These are phyloP conservation scores for Oligia fasciuncula DNA, from an alignment of 2,888 invertebrate species.

Conservation along the genomic window DNA sequence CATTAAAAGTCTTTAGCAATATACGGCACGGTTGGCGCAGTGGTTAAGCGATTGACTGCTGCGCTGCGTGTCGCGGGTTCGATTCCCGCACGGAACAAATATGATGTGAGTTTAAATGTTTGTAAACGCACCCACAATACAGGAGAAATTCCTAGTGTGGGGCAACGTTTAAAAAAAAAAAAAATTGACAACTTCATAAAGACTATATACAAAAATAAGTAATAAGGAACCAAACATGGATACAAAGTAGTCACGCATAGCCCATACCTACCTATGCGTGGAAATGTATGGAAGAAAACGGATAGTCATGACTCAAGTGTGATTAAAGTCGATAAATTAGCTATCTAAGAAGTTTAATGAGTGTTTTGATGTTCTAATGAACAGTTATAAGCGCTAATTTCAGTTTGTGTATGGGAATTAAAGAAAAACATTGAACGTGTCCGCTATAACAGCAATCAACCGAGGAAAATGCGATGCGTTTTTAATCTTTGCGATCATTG, in stretches of 20 bases:
- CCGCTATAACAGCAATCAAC: conserved; percentile 1
- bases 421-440: conserved; percentile 29
- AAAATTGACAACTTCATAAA: neutral
- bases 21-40: too few relatives aligned
- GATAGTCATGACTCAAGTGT: neutral
- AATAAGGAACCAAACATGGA: neutral
- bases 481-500: conserved; percentile 9
- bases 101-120: too few relatives aligned
- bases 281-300: neutral
- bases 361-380: conserved; percentile 9
- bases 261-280: too few relatives aligned
- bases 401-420: conserved; percentile 4
- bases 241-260: neutral
- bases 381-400: neutral
- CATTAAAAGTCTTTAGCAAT: neutral
- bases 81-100: too few relatives aligned
- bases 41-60: too few relatives aligned
- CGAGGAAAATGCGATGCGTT: neutral
- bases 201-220: neutral
- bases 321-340: neutral
- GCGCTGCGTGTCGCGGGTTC: too few relatives aligned
- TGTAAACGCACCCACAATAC: too few relatives aligned
- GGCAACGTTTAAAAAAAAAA: too few relatives aligned
- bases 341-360: neutral
- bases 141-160: too few relatives aligned